phyloP scores from a whole-genome alignment of 2,797 vertebrate genomes.

The Chloroceryle amazona region DNA sequence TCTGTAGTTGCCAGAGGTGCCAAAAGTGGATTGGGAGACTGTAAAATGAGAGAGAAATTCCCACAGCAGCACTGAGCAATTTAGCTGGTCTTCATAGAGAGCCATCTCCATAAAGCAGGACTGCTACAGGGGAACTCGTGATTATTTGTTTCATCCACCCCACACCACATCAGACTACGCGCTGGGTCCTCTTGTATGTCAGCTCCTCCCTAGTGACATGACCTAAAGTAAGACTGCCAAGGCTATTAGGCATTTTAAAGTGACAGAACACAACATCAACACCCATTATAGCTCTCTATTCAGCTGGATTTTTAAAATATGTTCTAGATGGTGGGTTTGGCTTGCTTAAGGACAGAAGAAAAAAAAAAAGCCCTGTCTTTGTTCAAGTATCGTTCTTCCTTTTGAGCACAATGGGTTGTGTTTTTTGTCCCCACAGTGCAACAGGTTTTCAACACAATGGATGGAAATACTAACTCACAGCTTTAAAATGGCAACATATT shows the following conservation, averaged over 20 bases:
- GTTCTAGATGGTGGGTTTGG: not conserved
- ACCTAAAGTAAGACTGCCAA: not conserved
- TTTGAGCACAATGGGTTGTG: not conserved
- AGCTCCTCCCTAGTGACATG: not conserved
- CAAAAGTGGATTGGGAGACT: not conserved
- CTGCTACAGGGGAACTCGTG: not conserved
- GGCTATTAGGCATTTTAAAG: not conserved
- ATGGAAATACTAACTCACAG: slow-evolving; percentile 9
- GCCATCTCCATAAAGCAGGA: not conserved
- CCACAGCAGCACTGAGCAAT: not conserved
- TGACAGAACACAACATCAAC: not conserved
- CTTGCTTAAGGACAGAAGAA: not conserved
- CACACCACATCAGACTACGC: rapidly evolving
- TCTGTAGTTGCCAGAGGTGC: not conserved
- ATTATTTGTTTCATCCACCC: not conserved
- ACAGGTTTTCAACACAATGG: not conserved
- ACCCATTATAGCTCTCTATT: not conserved
- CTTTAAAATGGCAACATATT: not conserved
- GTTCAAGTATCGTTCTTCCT: slow-evolving; percentile 38
- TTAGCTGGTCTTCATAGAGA: not conserved
- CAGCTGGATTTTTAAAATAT: not conserved
- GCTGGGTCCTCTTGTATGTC: not conserved
- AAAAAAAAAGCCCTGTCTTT: not conserved
- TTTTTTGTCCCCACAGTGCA: not conserved
- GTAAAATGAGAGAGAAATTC: not conserved